Percentiles rank a stretch among this genome's conserved stretches.
These are phyloP conservation scores for Acropternis orthonyx DNA, from an alignment of 2,797 vertebrate genomes.

Conservation along the genomic window DNA sequence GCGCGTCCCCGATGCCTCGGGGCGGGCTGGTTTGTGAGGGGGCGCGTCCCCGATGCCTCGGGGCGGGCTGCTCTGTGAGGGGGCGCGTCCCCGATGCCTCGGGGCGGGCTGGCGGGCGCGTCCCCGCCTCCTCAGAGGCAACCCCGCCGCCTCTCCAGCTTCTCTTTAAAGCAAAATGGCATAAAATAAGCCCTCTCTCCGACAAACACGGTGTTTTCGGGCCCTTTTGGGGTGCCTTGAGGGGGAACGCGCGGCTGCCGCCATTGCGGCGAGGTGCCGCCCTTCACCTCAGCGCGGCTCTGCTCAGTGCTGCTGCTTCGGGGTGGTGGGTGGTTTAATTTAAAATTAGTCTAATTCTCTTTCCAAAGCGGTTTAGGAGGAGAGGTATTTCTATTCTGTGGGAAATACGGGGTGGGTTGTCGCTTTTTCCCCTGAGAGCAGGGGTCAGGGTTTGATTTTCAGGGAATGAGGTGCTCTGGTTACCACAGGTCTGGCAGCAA, in stretches of 20 bases:
- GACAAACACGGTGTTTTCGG: background rate
- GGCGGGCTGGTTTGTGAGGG: too few relatives aligned
- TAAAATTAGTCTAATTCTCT: background rate
- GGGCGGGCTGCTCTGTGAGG: too few relatives aligned
- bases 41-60: background rate
- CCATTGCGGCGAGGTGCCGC: background rate
- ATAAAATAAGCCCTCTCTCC: accelerated
- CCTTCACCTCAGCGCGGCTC: background rate
- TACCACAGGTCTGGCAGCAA: accelerated
- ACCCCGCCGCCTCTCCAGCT: background rate
- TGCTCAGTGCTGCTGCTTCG: background rate
- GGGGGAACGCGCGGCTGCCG: background rate
- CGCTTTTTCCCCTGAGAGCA: background rate
- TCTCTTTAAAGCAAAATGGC: background rate
- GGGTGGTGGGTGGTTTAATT: background rate
- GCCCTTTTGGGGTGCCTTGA: background rate
- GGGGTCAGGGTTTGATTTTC: background rate
- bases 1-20: background rate
- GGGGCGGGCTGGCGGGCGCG: background rate
- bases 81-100: background rate
- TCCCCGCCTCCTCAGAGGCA: background rate
- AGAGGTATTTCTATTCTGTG: background rate
- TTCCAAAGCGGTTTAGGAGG: background rate
- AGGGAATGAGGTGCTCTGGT: too few relatives aligned
- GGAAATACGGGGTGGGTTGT: background rate